Evolutionary conservation across 2,113 vertebrate genomes (phyloP).

Genomic region (Cariama cristata): DNA sequence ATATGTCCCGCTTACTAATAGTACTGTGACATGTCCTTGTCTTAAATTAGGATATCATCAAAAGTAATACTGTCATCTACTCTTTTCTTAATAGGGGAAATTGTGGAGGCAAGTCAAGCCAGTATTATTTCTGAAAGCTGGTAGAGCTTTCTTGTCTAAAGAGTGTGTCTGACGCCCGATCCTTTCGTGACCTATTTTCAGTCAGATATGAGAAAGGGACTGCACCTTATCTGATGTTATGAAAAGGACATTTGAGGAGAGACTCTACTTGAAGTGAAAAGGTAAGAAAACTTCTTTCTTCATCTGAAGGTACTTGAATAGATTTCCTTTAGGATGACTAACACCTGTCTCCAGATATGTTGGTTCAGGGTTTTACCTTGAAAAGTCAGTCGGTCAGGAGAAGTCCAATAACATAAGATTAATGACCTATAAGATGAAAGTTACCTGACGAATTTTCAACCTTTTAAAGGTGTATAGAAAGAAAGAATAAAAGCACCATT

Average conservation of each 20-base stretch:
- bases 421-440: not conserved
- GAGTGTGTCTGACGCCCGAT: not conserved
- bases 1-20: not conserved
- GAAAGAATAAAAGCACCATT: rapidly evolving
- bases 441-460: not conserved
- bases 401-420: rapidly evolving
- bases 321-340: not conserved
- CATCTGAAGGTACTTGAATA: not conserved
- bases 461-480: not conserved
- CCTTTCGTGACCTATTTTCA: not conserved
- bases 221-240: too few species aligned
- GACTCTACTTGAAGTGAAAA: rapidly evolving
- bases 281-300: not conserved
- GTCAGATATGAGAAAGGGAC: not conserved
- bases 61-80: not conserved
- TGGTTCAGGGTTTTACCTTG: not conserved
- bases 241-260: not conserved
- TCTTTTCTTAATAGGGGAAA: not conserved
- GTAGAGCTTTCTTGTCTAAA: not conserved
- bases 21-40: not conserved
- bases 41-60: not conserved
- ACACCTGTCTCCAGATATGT: rapidly evolving
- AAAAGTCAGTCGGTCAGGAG: not conserved
- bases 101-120: not conserved
- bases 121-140: not conserved